phyloP scores from a whole-genome alignment of 2,888 invertebrate genomes.

The Cheilosia grossa region DNA sequence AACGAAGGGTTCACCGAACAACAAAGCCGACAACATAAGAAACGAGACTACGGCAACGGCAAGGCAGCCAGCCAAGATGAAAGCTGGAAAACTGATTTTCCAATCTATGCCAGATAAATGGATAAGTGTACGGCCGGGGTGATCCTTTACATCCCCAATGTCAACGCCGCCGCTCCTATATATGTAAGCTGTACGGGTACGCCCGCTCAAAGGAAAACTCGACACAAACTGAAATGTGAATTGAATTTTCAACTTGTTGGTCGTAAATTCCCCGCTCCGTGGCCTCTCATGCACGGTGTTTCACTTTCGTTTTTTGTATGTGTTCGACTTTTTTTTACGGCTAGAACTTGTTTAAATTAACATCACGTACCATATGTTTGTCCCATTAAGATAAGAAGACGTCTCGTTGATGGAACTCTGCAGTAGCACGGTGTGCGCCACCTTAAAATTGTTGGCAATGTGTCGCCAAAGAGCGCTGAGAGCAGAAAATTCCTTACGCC shows the following conservation, averaged over 20 bases:
- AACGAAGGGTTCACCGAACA: slow-evolving; percentile 71
- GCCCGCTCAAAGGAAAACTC: slow-evolving; percentile 20
- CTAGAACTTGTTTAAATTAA: slow-evolving; percentile 72
- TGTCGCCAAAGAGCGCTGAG: slow-evolving; percentile 50
- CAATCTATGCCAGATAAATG: slow-evolving; percentile 74
- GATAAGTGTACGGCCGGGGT: slow-evolving; percentile 59
- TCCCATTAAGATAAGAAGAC: slow-evolving; percentile 71
- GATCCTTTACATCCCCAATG: slow-evolving; percentile 66
- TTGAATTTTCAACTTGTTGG: slow-evolving; percentile 75
- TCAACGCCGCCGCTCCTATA: slow-evolving; percentile 11
- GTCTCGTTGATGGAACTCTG: slow-evolving; percentile 50
- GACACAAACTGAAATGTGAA: slow-evolving; percentile 70
- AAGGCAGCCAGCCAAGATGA: slow-evolving; percentile 54
- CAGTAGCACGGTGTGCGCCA: slow-evolving; percentile 32
- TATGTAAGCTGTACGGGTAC: background rate
- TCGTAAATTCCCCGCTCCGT: slow-evolving; percentile 46
- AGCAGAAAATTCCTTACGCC: slow-evolving; percentile 39
- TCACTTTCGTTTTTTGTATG: slow-evolving; percentile 5
- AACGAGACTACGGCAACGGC: slow-evolving; percentile 30
- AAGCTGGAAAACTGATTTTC: slow-evolving; percentile 74
- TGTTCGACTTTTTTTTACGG: background rate
- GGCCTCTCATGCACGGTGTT: slow-evolving; percentile 18
- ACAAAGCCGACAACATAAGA: slow-evolving; percentile 61
- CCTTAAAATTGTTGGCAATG: slow-evolving; percentile 57
- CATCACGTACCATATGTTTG: slow-evolving; percentile 75